phyloP scores from a whole-genome alignment of 1,140 invertebrate genomes.

The Manduca sexta region DNA sequence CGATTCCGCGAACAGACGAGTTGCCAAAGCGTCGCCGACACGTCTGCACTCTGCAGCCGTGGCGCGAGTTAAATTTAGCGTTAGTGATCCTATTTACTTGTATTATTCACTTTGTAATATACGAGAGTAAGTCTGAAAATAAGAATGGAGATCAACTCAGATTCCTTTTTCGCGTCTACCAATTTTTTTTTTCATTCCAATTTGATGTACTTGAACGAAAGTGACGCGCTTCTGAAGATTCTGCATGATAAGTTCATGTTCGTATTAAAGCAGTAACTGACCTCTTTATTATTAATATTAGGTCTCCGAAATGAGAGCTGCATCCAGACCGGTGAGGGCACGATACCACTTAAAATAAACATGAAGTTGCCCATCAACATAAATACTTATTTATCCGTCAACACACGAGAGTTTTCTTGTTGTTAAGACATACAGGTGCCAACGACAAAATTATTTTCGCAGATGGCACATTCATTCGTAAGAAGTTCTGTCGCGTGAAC shows the following conservation, averaged over 20 bases:
- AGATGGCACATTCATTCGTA: not conserved
- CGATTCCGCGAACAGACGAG: conserved; percentile 53
- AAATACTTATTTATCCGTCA: conserved; percentile 1
- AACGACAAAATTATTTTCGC: not conserved
- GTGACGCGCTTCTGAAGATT: no score
- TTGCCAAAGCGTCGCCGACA: conserved; percentile 36
- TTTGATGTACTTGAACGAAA: no score
- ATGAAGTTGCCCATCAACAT: not conserved
- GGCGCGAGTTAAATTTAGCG: conserved; percentile 63
- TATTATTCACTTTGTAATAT: conserved; percentile 26
- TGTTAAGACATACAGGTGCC: conserved; percentile 1
- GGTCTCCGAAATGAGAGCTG: no score
- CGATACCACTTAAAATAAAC: not conserved
- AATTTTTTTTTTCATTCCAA: no score
- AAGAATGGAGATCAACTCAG: no score
- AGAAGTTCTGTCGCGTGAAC: conserved; percentile 4
- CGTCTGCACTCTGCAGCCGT: conserved; percentile 28
- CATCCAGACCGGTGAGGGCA: not conserved
- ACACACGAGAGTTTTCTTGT: not conserved
- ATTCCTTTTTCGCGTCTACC: no score
- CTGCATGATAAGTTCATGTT: no score
- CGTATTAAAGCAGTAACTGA: no score
- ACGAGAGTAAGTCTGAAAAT: not conserved
- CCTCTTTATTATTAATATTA: no score
- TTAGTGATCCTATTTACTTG: conserved; percentile 58